A percentile compares a stretch with the other conserved stretches of the same genome.
Evolutionary conservation across 2,797 vertebrate genomes (phyloP).

Genomic region (Pantherophis alleghaniensis): DNA sequence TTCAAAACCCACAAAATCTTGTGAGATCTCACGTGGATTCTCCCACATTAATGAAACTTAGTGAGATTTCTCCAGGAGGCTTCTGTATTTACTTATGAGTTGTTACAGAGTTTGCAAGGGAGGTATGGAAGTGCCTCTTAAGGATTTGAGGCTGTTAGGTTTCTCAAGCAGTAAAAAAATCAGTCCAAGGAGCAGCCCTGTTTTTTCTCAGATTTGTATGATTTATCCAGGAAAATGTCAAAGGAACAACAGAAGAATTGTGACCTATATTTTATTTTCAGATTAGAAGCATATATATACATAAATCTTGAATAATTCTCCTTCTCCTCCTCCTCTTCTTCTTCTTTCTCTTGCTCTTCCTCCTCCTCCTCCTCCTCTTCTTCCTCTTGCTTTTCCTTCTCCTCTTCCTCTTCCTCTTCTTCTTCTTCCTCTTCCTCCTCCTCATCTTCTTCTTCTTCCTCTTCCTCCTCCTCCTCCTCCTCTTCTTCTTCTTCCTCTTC

Average conservation of each 20-base stretch:
- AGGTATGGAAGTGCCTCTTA: neutral
- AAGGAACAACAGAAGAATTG: neutral
- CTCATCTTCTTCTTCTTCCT: too few relatives aligned
- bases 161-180: neutral
- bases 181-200: neutral
- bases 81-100: neutral
- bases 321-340: too few relatives aligned
- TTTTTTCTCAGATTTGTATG: neutral
- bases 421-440: too few relatives aligned
- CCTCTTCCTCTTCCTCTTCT: too few relatives aligned
- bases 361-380: too few relatives aligned
- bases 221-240: neutral
- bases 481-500: too few relatives aligned
- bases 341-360: too few relatives aligned
- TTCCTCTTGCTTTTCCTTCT: too few relatives aligned
- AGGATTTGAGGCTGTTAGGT: neutral
- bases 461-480: too few relatives aligned
- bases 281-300: neutral
- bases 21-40: neutral
- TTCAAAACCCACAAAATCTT: neutral
- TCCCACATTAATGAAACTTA: neutral
- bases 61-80: neutral
- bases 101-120: neutral
- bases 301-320: neutral
- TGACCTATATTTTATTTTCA: neutral